Base-by-base conservation (phyloP, 2,888 invertebrate genomes). In the Falcaria lacertinaria region DNA sequence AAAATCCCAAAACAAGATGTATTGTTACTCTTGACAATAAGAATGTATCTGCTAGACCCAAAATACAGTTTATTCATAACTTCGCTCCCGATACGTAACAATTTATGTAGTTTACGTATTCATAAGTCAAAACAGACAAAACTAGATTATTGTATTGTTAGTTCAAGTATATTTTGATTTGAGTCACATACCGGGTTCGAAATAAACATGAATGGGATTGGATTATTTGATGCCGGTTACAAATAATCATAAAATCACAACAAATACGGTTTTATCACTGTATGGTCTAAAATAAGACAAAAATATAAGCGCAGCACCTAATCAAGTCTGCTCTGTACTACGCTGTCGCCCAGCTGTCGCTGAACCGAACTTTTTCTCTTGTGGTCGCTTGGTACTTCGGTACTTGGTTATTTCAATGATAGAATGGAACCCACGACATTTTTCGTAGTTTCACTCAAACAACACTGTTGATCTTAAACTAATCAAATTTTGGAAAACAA, bases 341-440 rank as follows among this genome's bases (percentile, higher is more conserved):
- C 22, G 22, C 22, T 65, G 64, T 68, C 61, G 63, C 61, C n/a
- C n/a, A n/a, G n/a, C n/a, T n/a, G n/a, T n/a, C n/a, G n/a, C n/a
- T 60, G 64, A 71, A 69, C 68, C 11, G 32, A 33, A 33, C 13
- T 4, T 13, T 68, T 78, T 74, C 68, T 74, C 72, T 73, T 70
- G 69, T 72, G 69, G 64, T 65, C 64, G 63, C 11, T 13, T n/a
- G 11, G 7, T 33, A 7, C 16, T 64, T 70, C 72, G 69, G 76
- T 69, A 70, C 75, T 81, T 76, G 78, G 79, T 69, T 79, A 76
- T 60, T 76, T 74, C 75, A 80, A 80, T 78, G 73, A 75, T 76
- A n/a, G n/a, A n/a, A n/a, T n/a, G 70, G 73, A 73, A 68, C 66
- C 68, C 72, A 72, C 58, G 60, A 60, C 56, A 53, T 58, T 57